These are phyloP conservation scores for Periparus ater DNA, from an alignment of 2,797 vertebrate genomes.

Conservation along the genomic window DNA sequence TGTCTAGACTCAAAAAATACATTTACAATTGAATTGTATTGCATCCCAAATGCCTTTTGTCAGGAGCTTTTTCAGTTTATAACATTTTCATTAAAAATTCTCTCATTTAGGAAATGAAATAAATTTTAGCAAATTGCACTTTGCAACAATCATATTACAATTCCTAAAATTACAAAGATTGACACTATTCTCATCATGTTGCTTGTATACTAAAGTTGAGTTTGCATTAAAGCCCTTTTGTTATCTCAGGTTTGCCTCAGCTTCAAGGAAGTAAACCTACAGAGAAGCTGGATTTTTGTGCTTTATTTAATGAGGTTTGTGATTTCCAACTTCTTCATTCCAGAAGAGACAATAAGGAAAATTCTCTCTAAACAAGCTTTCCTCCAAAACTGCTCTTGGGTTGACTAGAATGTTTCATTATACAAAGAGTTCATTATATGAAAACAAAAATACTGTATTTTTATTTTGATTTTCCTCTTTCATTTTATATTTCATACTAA, in stretches of 20 bases:
- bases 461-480: neutral
- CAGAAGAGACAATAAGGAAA: neutral
- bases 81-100: neutral
- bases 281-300: neutral
- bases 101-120: neutral
- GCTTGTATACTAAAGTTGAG: conserved; percentile 19
- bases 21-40: neutral
- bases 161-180: neutral
- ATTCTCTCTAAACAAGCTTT: neutral
- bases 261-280: conserved; percentile 6
- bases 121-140: neutral
- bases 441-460: neutral
- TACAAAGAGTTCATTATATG: neutral
- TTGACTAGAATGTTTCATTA: neutral
- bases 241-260: neutral
- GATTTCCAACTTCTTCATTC: neutral
- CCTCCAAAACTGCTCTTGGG: neutral
- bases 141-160: neutral
- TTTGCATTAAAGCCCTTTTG: conserved; percentile 38
- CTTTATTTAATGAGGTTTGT: neutral
- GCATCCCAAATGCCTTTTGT: neutral
- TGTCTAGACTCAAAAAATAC: neutral
- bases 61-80: neutral
- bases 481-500: neutral
- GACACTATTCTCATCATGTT: neutral